These are phyloP conservation scores for Idaea straminata DNA, from an alignment of 2,888 invertebrate species.

Conservation along the genomic window DNA sequence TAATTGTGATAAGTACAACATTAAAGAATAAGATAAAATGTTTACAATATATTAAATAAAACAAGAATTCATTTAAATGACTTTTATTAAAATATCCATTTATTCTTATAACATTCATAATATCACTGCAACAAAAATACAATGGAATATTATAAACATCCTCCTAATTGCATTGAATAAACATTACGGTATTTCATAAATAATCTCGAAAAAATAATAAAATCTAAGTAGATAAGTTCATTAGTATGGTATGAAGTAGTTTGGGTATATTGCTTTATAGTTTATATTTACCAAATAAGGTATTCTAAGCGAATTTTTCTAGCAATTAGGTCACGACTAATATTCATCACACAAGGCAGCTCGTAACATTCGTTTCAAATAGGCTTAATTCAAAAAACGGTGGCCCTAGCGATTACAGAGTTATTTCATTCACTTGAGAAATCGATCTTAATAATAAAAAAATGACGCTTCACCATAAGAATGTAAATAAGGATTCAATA, in stretches of 20 bases:
- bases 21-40: neutral
- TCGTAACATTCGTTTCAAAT: constrained; percentile 45
- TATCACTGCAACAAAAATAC: constrained; percentile 80
- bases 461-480: neutral
- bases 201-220: constrained; percentile 41
- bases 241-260: constrained; percentile 37
- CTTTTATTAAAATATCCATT: constrained; percentile 81
- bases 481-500: neutral
- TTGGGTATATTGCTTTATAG: constrained; percentile 39
- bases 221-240: constrained; percentile 22
- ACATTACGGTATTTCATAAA: constrained; percentile 64
- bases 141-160: constrained; percentile 79
- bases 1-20: neutral
- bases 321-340: constrained; percentile 49
- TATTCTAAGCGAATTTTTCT: constrained; percentile 25
- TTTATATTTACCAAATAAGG: constrained; percentile 24
- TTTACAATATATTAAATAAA: constrained; percentile 29
- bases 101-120: constrained; percentile 81
- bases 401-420: constrained; percentile 24
- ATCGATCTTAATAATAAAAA: neutral
- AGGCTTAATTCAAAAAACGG: constrained; percentile 34
- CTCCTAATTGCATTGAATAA: constrained; percentile 74
- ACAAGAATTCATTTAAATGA: constrained; percentile 71
- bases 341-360: constrained; percentile 47
- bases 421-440: neutral